Evolutionary conservation across 2,888 invertebrate species (phyloP), one percentile per base, ranked within the genome.

Genomic region (Kuschelorhynchus macadamiae): DNA sequence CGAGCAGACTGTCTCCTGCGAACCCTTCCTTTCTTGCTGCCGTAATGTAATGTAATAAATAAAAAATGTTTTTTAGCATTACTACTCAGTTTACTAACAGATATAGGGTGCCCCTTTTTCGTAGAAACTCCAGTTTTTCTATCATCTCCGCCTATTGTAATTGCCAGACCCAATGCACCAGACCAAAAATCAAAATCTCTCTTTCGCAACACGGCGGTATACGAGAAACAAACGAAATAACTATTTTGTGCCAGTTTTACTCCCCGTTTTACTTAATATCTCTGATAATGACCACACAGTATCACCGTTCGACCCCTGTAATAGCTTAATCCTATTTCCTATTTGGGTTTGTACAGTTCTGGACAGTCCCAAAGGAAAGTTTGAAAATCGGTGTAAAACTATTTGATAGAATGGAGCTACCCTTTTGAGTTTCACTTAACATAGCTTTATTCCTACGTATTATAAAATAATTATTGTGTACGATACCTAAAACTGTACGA

Each of bases 181-280:
- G 44, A 7, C 56, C 56, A 7, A 56, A 56, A 56, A 25, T 56
- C 56, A 56, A 44, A 55, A 55, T 55, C 55, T 55, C 55, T 42
- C 55, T 55, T 39, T 55, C 42, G 41, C 21, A 55, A 55, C 52
- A 14, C 30, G 20, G 16, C 36, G 25, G 7, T 56, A 56, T 56
- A 56, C 50, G 21, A 44, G 56, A 42, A 30, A 44, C 32, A 32
- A 49, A 64, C 64, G 47, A 66, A 64, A 66, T 53, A 59, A 33
- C 52, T 52, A 66, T 66, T 61, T 66, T 59, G 53, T 53, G 52
- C 46, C 59, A 52, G 59, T 53, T 66, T 66, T 53, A 36, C 21
- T 57, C 46, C 46, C 59, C 59, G 59, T 53, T 66, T 66, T 53
- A 36, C 21, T 57, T 53, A 66, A 67, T 67, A 53, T 67, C 46